Evolutionary conservation across 2,797 vertebrate species (phyloP).

Genomic region (Sebastiscus albofasciatus): DNA sequence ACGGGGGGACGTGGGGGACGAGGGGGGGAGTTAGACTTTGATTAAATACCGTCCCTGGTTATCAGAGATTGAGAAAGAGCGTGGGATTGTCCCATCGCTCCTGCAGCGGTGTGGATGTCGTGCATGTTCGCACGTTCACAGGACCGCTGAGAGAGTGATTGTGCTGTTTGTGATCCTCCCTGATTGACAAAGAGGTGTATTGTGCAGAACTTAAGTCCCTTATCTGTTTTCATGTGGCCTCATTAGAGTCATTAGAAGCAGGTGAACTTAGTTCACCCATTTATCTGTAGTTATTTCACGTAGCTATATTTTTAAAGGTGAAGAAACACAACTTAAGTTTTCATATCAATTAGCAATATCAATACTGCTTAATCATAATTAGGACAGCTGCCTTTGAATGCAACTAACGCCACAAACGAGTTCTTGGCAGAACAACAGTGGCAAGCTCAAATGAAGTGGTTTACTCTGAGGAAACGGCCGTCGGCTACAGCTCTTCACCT

Average conservation of each 20-base stretch:
- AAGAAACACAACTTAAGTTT: neutral
- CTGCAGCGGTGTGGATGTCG: neutral
- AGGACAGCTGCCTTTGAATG: no score
- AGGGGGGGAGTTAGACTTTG: constrained; percentile 28
- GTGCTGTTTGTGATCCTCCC: neutral
- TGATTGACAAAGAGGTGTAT: neutral
- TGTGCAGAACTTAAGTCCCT: neutral
- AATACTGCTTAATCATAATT: no score
- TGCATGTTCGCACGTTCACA: constrained; percentile 19
- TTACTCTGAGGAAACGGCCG: no score
- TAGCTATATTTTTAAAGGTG: neutral
- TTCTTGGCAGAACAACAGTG: no score
- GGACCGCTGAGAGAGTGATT: neutral
- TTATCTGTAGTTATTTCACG: neutral
- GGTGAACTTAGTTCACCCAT: neutral
- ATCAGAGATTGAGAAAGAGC: constrained; percentile 44
- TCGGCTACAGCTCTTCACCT: fast-evolving
- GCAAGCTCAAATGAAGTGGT: no score
- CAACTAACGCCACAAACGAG: no score
- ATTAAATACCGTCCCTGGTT: constrained; percentile 43
- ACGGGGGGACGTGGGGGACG: neutral
- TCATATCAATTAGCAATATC: no score
- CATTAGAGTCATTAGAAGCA: neutral
- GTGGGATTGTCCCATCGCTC: neutral
- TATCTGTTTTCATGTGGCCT: neutral